Conservation (phyloP, 2,888 invertebrate species). For the Ischnura elegans region DNA sequence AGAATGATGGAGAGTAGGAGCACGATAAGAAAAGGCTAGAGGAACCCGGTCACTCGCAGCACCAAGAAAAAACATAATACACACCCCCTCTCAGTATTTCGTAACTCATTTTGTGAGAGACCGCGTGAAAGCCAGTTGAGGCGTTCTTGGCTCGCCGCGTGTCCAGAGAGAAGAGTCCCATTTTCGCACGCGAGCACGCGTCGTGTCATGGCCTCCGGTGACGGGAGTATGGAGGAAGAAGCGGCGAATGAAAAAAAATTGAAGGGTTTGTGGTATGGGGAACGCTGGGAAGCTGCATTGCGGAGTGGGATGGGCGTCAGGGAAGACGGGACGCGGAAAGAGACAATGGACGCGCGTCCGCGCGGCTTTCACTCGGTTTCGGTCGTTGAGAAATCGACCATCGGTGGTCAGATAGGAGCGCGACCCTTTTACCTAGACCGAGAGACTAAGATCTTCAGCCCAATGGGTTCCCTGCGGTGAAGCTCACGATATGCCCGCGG, state of each 20-base stretch:
- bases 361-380: background rate
- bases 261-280: background rate
- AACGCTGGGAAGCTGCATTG: background rate
- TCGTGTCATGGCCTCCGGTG: background rate
- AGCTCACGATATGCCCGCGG: too few relatives aligned
- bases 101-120: background rate
- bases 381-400: background rate
- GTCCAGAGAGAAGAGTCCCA: background rate
- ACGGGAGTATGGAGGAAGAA: background rate
- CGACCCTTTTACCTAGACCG: background rate
- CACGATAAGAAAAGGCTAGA: background rate
- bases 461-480: too few relatives aligned
- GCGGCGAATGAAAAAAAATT: background rate
- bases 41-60: background rate
- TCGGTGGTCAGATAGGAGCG: background rate
- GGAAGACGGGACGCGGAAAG: background rate
- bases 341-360: background rate
- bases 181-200: constrained; percentile 16
- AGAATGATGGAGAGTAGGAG: background rate
- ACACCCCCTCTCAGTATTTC: background rate
- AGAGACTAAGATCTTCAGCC: background rate
- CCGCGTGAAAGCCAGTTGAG: background rate
- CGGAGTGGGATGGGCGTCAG: background rate
- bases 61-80: too few relatives aligned
- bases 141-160: background rate